Evolutionary conservation across 2,113 vertebrate species (phyloP).

Genomic region (Apodemus sylvaticus): DNA sequence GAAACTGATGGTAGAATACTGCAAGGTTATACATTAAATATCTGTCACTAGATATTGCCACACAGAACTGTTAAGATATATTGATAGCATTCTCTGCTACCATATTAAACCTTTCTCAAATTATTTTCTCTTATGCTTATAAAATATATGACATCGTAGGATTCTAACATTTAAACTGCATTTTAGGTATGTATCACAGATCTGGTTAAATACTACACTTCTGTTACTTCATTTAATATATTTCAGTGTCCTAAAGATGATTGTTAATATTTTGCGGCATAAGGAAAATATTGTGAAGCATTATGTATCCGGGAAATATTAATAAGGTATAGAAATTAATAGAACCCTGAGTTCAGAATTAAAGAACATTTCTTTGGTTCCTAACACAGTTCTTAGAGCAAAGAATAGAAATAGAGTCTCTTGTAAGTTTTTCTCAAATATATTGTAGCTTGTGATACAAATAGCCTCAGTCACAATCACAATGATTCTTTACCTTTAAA

Average conservation of each 20-base stretch:
- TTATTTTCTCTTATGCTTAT: neutral
- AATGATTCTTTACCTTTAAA: neutral
- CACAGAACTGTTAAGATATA: neutral
- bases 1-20: neutral
- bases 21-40: neutral
- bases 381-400: neutral
- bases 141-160: neutral
- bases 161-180: neutral
- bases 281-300: neutral
- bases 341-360: neutral
- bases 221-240: neutral
- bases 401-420: neutral
- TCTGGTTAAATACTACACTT: neutral
- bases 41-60: neutral
- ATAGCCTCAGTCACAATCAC: neutral
- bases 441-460: neutral
- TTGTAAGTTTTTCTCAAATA: neutral
- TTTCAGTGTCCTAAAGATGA: neutral
- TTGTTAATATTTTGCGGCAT: neutral
- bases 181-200: neutral
- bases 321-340: neutral
- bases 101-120: neutral
- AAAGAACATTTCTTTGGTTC: neutral
- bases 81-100: neutral
- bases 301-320: neutral